Base-by-base conservation (phyloP, 1,140 invertebrate genomes). In the Lordiphosa mommai region DNA sequence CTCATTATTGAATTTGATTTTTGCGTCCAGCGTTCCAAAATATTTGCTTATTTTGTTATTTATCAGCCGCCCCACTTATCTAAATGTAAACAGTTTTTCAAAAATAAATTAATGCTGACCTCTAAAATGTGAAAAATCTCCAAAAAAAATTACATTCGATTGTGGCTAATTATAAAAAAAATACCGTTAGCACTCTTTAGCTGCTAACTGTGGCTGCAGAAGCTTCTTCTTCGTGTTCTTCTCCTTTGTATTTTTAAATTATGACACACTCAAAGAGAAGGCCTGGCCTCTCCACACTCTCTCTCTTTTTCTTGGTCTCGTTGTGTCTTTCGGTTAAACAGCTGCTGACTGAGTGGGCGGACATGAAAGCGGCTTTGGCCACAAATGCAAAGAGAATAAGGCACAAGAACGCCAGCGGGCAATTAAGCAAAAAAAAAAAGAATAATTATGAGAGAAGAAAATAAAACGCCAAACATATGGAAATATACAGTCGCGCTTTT, bases 231-330 rank as follows among this genome's bases (percentile, higher is more conserved):
- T 53, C 27, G n/a, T 40, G 27, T 43, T 58, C 48, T 50, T 38
- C 34, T 68, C 61, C 57, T 72, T 72, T 66, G 66, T 82, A 80
- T 80, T 80, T 80, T 60, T 80, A 80, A 80, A 80, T 82, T 80
- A 80, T 80, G 76, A 80, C 76, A 80, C 76, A 51, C 13, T 27
- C 20, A 33, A 23, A 17, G 46, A 48, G 16, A 32, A 48, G n/a
- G 29, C 40, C 57, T 47, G 23, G 23, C 23, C 23, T 27, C 23
- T 64, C 10, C 38, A 29, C 34, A 23, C 20, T 23, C 41, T 34
- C 33, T 20, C 30, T 44, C 27, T 34, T 10, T 5, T n/a, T 14
- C 36, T 49, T 23, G 13, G 2, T 29, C 27, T 38, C 23, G 33
- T 13, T 5, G 10, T 23, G 34, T 55, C 36, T 30, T 56, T 66